phyloP scores from a whole-genome alignment of 2,888 invertebrate genomes.

The Drosophila sordidapex region DNA sequence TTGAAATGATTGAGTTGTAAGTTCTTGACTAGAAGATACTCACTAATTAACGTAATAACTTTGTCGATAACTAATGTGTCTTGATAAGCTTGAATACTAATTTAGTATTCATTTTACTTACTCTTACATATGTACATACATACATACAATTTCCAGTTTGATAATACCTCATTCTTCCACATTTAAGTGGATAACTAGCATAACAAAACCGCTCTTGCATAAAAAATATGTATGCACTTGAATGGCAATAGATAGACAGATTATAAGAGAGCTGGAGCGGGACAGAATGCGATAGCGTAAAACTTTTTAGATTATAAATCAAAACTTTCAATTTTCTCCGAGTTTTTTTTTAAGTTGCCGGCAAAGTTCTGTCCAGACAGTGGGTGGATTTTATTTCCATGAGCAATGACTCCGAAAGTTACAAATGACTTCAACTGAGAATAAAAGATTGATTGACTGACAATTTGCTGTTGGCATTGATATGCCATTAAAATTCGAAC shows the following conservation, averaged over 20 bases:
- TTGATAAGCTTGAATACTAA: not conserved
- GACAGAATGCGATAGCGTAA: slow-evolving; percentile 40
- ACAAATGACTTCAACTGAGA: slow-evolving; percentile 31
- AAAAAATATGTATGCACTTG: slow-evolving; percentile 75
- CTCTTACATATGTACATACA: not conserved
- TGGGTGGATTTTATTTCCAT: slow-evolving; percentile 23
- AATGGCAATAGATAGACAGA: slow-evolving; percentile 57
- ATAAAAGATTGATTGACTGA: slow-evolving; percentile 70
- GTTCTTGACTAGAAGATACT: not conserved
- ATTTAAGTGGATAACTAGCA: not conserved
- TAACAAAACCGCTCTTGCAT: slow-evolving; percentile 33
- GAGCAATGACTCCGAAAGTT: slow-evolving; percentile 21
- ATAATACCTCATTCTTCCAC: not conserved
- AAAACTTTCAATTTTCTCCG: slow-evolving; percentile 78
- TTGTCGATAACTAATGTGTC: not conserved
- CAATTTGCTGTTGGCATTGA: slow-evolving; percentile 30
- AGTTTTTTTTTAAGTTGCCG: slow-evolving; percentile 47
- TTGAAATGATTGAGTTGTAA: not conserved
- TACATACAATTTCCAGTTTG: not conserved
- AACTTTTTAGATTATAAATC: slow-evolving; percentile 79
- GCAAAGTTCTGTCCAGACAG: slow-evolving; percentile 60
- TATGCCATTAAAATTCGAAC: slow-evolving; percentile 26
- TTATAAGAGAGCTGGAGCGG: slow-evolving; percentile 7
- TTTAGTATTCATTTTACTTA: not conserved
- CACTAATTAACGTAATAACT: not conserved